phyloP scores from a whole-genome alignment of 35 echinoderm and acorn worm species.

The Apostichopus japonicus region DNA sequence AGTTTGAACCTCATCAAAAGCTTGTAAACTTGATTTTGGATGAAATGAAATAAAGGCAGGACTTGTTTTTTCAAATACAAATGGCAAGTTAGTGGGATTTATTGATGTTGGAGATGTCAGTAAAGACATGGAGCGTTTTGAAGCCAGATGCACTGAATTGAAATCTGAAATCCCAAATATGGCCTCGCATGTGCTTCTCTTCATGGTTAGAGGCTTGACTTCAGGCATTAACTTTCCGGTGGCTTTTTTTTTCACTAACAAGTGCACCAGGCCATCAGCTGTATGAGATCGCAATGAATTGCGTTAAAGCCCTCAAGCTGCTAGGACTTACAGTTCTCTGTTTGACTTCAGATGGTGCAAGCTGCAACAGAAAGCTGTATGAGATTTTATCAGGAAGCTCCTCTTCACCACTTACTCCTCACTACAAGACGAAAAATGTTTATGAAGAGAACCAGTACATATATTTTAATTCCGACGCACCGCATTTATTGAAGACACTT shows the following conservation, averaged over 20 bases:
- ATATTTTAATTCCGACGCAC: background rate
- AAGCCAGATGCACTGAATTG: too few species aligned
- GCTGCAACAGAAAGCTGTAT: slow-evolving; percentile 19
- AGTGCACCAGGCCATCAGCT: background rate
- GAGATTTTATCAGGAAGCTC: background rate
- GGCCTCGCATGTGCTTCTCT: slow-evolving; percentile 6
- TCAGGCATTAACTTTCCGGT: slow-evolving; percentile 28
- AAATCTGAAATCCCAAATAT: background rate
- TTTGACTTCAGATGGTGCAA: slow-evolving; percentile 14
- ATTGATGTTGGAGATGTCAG: too few species aligned
- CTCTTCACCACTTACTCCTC: background rate
- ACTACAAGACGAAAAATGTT: background rate
- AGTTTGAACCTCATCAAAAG: background rate
- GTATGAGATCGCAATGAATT: background rate
- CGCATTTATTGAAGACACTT: slow-evolving; percentile 9
- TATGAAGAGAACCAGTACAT: background rate
- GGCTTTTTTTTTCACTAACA: background rate
- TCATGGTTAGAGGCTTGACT: slow-evolving; percentile 28
- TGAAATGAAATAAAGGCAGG: slow-evolving; percentile 63
- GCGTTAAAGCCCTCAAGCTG: background rate
- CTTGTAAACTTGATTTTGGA: slow-evolving; percentile 50
- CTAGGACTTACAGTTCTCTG: slow-evolving; percentile 6
- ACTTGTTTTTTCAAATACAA: too few species aligned
- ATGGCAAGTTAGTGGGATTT: too few species aligned
- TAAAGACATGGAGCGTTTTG: too few species aligned